phyloP scores from a whole-genome alignment of 2,888 invertebrate species.

The Ypsolopha scabrella region DNA sequence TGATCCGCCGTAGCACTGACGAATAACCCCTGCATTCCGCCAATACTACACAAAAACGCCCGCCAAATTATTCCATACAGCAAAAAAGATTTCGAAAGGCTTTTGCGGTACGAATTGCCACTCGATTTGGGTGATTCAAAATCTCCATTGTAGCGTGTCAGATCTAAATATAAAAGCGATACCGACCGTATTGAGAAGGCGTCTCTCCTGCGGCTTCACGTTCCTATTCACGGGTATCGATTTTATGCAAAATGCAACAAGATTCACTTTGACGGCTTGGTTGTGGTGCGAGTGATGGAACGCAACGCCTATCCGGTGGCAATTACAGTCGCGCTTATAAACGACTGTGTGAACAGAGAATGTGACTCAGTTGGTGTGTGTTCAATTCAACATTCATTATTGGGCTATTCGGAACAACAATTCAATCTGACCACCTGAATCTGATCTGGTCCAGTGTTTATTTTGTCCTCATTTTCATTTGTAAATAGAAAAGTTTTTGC shows the following conservation, averaged over 20 bases:
- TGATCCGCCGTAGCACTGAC: too few species aligned
- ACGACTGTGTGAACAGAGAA: slow-evolving; percentile 31
- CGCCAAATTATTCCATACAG: neutral
- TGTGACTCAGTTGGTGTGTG: slow-evolving; percentile 26
- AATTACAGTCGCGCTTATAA: slow-evolving; percentile 47
- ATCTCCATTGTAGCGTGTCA: slow-evolving; percentile 3
- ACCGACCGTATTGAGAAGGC: slow-evolving; percentile 15
- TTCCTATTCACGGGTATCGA: slow-evolving; percentile 65
- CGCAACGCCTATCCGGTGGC: slow-evolving; percentile 25
- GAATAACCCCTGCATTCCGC: too few species aligned
- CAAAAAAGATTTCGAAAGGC: neutral
- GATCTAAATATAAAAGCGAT: slow-evolving; percentile 48
- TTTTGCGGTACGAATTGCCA: neutral
- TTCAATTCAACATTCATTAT: neutral
- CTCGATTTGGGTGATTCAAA: neutral
- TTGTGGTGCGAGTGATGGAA: slow-evolving; percentile 22
- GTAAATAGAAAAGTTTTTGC: too few species aligned
- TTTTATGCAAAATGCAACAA: slow-evolving; percentile 71
- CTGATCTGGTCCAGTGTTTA: too few species aligned
- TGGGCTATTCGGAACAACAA: slow-evolving; percentile 8
- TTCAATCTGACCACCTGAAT: neutral
- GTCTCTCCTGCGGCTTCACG: neutral
- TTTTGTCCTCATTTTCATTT: too few species aligned
- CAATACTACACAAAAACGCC: neutral
- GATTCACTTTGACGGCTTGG: slow-evolving; percentile 59